Conservation (phyloP, 2,797 vertebrate genomes). For the Etheostoma perlongum region DNA sequence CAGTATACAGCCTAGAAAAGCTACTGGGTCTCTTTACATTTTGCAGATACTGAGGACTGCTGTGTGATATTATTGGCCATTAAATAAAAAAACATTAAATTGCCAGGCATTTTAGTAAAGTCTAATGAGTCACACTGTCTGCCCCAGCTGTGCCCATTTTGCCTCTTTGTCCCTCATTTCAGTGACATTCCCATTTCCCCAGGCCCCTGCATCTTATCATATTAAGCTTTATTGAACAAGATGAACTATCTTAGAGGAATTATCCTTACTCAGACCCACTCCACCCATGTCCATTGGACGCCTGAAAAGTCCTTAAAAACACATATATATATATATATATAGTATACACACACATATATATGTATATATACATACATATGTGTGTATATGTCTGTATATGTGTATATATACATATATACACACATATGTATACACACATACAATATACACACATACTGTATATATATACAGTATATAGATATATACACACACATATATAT, state of each 20-base stretch:
- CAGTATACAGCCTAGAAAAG: not conserved
- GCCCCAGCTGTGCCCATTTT: not conserved
- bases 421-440: too few relatives aligned
- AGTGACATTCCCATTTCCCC: not conserved
- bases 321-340: too few relatives aligned
- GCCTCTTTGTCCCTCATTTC: not conserved
- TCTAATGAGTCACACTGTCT: not conserved
- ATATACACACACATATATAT: too few relatives aligned
- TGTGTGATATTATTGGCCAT: not conserved
- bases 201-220: not conserved
- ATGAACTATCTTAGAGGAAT: not conserved
- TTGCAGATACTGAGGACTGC: not conserved
- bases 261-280: not conserved
- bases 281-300: not conserved
- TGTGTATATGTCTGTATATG: too few relatives aligned
- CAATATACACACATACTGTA: too few relatives aligned
- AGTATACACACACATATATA: too few relatives aligned
- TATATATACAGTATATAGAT: too few relatives aligned
- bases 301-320: not conserved
- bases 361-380: too few relatives aligned
- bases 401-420: too few relatives aligned
- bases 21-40: not conserved
- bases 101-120: not conserved
- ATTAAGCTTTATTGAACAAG: not conserved
- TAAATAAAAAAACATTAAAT: slow-evolving; percentile 12